These are phyloP conservation scores for Paradoxurus hermaphroditus DNA, from an alignment of 2,113 vertebrate species.

Conservation along the genomic window DNA sequence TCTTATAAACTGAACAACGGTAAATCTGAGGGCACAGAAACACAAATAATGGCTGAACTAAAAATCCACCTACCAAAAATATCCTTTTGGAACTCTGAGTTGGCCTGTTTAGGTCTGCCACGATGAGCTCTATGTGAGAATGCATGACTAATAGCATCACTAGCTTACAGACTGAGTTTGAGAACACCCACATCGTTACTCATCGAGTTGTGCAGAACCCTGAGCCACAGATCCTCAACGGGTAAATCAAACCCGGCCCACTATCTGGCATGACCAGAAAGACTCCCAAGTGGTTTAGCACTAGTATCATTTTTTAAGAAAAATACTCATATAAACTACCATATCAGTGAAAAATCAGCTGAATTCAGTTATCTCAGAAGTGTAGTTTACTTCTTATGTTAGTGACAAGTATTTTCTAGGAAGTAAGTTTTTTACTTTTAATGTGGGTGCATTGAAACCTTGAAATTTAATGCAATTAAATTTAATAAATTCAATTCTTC, in stretches of 20 bases:
- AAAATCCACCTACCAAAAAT: background rate
- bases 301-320: background rate
- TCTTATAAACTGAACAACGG: background rate
- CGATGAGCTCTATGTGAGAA: background rate
- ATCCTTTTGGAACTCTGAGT: background rate
- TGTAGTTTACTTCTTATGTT: background rate
- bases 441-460: background rate
- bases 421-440: background rate
- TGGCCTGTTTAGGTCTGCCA: background rate
- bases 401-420: background rate
- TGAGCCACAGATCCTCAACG: background rate
- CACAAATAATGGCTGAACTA: background rate
- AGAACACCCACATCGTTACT: background rate
- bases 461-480: background rate
- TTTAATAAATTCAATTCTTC: background rate
- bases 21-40: constrained; percentile 2
- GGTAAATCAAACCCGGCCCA: background rate
- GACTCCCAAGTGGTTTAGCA: background rate
- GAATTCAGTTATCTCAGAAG: background rate
- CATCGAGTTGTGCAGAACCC: background rate
- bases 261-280: background rate
- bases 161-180: background rate
- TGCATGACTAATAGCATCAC: background rate
- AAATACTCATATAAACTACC: background rate
- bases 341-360: background rate